Conservation (phyloP, 1,140 invertebrate species). For the Xylocopa sonorina region DNA sequence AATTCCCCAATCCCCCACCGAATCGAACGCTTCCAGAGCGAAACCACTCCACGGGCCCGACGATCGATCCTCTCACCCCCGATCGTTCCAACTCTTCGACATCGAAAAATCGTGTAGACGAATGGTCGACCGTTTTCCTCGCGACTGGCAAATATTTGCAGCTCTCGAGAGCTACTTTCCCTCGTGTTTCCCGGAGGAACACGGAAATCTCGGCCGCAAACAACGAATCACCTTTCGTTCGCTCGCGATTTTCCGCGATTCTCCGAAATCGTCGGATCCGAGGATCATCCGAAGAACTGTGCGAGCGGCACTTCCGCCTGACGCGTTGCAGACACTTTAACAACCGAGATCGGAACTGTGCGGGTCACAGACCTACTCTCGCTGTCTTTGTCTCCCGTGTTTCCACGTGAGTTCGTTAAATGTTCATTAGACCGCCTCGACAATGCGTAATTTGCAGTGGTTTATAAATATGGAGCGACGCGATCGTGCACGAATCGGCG, state of each 20-base stretch:
- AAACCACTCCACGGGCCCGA: neutral
- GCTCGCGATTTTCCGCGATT: slow-evolving; percentile 15
- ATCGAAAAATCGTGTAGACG: slow-evolving; percentile 19
- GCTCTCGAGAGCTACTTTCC: slow-evolving; percentile 17
- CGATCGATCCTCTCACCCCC: neutral
- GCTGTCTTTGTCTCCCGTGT: neutral
- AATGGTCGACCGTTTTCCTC: slow-evolving; percentile 34
- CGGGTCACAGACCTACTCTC: neutral
- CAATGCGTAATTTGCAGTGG: slow-evolving; percentile 22
- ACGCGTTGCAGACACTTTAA: slow-evolving; percentile 39
- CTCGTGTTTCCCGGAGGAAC: slow-evolving; percentile 29
- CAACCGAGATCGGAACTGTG: neutral
- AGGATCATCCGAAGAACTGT: no score
- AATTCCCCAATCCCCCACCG: neutral
- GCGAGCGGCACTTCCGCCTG: neutral
- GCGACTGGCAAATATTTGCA: slow-evolving; percentile 57
- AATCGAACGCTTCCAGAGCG: neutral
- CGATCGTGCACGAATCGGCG: neutral
- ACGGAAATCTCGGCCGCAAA: slow-evolving; percentile 53
- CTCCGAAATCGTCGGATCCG: no score
- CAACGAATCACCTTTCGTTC: slow-evolving; percentile 15
- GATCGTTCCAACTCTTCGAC: neutral
- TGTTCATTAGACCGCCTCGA: slow-evolving; percentile 17
- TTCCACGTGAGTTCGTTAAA: slow-evolving; percentile 9
- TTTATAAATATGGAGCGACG: slow-evolving; percentile 29